Conservation (phyloP, 2,888 invertebrate genomes). For the Carpatolechia fugitivella region DNA sequence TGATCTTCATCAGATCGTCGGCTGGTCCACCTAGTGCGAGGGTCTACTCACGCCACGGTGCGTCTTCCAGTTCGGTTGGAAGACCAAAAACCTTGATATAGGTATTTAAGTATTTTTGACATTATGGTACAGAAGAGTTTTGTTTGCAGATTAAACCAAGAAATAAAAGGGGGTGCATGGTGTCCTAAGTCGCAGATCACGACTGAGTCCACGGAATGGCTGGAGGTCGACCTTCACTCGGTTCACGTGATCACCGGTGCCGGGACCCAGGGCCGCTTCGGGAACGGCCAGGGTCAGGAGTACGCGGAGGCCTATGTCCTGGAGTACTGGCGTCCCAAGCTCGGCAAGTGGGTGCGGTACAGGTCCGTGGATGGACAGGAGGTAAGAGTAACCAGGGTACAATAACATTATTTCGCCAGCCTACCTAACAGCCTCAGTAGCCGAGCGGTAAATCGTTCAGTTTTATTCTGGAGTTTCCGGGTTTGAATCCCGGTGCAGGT, state of each 20-base stretch:
- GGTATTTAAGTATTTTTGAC: no score
- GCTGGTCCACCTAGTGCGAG: no score
- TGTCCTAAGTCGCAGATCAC: constrained; percentile 91
- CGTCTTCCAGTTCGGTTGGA: no score
- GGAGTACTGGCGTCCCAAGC: constrained; percentile 90
- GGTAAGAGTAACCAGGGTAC: constrained; percentile 69
- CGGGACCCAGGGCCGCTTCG: constrained; percentile 93
- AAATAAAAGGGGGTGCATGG: constrained; percentile 94
- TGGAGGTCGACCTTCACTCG: constrained; percentile 88
- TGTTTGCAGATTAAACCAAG: constrained; percentile 85
- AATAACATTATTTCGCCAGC: not conserved
- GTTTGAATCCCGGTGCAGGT: no score
- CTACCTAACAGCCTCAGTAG: not conserved
- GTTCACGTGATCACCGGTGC: constrained; percentile 90
- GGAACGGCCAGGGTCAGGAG: constrained; percentile 94
- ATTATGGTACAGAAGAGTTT: not conserved
- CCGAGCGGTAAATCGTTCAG: no score
- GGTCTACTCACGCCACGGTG: no score
- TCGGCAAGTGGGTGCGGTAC: constrained; percentile 91
- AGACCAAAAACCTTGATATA: no score
- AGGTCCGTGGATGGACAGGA: constrained; percentile 86
- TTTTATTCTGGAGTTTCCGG: no score
- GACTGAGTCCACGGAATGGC: constrained; percentile 87
- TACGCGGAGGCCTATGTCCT: constrained; percentile 90
- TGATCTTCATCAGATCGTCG: no score